A percentile compares a stretch with the other conserved stretches of the same genome.
These are phyloP conservation scores for Ophraella communa DNA, from an alignment of 2,888 invertebrate species.

Conservation along the genomic window DNA sequence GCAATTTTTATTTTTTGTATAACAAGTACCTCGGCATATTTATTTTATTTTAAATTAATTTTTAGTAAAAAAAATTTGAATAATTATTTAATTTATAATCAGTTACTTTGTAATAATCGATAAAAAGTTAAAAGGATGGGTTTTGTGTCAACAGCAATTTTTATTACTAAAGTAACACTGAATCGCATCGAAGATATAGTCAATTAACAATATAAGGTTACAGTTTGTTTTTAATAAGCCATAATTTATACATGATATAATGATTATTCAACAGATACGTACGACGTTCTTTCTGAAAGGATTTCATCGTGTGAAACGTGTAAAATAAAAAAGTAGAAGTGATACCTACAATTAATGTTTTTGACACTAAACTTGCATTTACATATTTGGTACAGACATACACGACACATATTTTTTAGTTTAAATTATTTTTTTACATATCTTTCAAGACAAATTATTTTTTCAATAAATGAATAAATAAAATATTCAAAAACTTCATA, in stretches of 20 bases:
- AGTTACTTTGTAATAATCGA: not conserved
- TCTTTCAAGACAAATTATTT: too few species aligned
- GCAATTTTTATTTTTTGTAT: too few species aligned
- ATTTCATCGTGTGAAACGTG: not conserved
- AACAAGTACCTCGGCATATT: too few species aligned
- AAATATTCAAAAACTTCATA: too few species aligned
- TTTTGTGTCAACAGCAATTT: constrained; percentile 6
- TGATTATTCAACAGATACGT: constrained; percentile 6
- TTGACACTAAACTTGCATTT: too few species aligned
- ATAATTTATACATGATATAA: constrained; percentile 15
- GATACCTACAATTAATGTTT: too few species aligned
- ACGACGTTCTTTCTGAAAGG: not conserved
- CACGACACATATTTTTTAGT: too few species aligned
- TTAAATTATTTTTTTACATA: too few species aligned
- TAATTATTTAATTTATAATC: not conserved
- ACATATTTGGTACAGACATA: too few species aligned
- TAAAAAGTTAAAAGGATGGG: constrained; percentile 17
- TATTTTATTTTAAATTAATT: too few species aligned
- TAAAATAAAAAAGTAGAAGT: too few species aligned
- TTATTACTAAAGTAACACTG: constrained; percentile 17
- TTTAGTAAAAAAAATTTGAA: not conserved
- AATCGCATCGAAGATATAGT: constrained; percentile 7
- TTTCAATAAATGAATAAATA: too few species aligned
- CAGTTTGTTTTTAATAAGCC: constrained; percentile 19
- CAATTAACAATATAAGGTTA: constrained; percentile 18